Base-by-base conservation (phyloP, 2,888 invertebrate species). In the Halictus ligatus region DNA sequence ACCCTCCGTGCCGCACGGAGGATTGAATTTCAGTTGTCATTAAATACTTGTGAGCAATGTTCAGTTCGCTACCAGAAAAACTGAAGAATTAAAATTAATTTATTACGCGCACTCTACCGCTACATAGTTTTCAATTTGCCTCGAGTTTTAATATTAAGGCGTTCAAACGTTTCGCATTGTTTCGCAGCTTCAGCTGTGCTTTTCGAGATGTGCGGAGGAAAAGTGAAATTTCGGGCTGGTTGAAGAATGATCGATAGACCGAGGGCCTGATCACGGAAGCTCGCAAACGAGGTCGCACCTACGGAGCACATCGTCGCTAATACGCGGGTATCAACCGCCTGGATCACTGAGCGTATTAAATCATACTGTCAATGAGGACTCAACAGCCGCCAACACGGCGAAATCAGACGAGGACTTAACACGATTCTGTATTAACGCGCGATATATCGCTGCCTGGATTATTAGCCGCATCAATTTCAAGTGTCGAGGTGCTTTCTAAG, bases 391-490 rank as follows among this genome's bases (percentile, higher is more conserved):
- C 48, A 74, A 48, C 79, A 80, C 46, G 73, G 60, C n/a, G 79
- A 74, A 74, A 64, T 74, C 60, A 77, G 75, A 58, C 58, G 76
- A 77, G 50, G 76, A 77, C 81, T 81, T 77, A 81, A 76, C 81
- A 71, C 43, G 67, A 54, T 43, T 69, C 60, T 72, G 71, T 73
- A 76, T 71, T 72, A 81, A 73, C 35, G 60, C 54, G 75, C 75
- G 71, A 71, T 71, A 76, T 76, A 81, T 71, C 69, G 75, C 40
- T 18, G 48, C n/a, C 46, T 25, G 71, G 81, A 81, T 77, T 81
- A 81, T 77, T 81, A 81, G 72, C 48, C 48, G 77, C 81, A 81
- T 81, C 54, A 81, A 81, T 81, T 81, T 73, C 35, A 73, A 72
- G 72, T 77, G 77, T 64, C 72, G 78, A 58, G 54, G 69, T 40